Base-by-base conservation (phyloP, 2,888 invertebrate species). In the Psylliodes chrysocephalus region DNA sequence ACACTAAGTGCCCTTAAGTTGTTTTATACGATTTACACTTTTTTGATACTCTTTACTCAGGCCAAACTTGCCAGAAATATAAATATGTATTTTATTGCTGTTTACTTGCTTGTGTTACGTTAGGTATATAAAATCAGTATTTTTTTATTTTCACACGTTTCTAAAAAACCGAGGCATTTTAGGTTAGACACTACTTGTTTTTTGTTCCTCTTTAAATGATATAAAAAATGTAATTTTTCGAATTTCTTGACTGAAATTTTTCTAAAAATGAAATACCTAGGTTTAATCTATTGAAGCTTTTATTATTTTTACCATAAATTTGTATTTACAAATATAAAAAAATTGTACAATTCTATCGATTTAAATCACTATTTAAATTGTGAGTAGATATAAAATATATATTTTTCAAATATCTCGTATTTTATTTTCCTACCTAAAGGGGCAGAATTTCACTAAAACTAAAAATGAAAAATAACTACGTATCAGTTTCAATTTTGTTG, bases 341-440 rank as follows among this genome's bases (percentile, higher is more conserved):
- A 8, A 28, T 28, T 28, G 49, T 51, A 51, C 49, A 49, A 49
- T 49, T 33, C 1, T 49, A 30, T 30, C 30, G 17, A n/a, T 35
- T 51, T 51, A 17, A 14, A 51, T 51, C 51, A 35, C 18, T 51
- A 17, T 49, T n/a, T n/a, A 22, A 28, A 49, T 22, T 22, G 47
- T 33, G n/a, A 51, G 51, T 51, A 52, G 17, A 52, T 33, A n/a
- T 30, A 52, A 30, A 44, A 44, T 33, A 52, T 52, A 52, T 35
- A 35, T 52, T 52, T 52, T 52, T 35, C 49, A 35, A 52, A 12
- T 35, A 35, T 30, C 1, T 5, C 15, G n/a, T 6, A 7, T 1
- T 28, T 49, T 25, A 28, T 15, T 49, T 30, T 28, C 14, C 14
- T 14, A 17, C 19, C 46, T 12, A 22, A 25, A 19, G 22, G 3